These are phyloP conservation scores for Yasuhikotakia modesta DNA, from an alignment of 2,797 vertebrate genomes.

Conservation along the genomic window DNA sequence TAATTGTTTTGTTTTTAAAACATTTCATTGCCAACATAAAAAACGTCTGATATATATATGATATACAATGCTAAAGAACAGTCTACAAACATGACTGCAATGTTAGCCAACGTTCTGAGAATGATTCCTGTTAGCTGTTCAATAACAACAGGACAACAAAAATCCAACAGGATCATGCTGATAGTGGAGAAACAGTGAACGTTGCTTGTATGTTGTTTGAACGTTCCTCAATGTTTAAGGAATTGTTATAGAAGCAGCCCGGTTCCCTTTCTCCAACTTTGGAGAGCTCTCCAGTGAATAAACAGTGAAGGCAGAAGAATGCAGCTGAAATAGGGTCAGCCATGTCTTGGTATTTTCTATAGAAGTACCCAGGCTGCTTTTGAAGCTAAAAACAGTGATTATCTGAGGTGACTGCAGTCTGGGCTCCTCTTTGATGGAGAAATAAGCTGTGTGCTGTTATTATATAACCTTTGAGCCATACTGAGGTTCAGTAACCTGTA, in stretches of 20 bases:
- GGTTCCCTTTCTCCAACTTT: neutral
- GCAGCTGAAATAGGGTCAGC: constrained; percentile 28
- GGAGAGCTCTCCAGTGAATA: constrained; percentile 27
- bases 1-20: too few relatives aligned
- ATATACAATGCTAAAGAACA: too few relatives aligned
- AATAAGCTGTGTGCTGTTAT: constrained; percentile 37
- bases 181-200: neutral
- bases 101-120: too few relatives aligned
- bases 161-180: neutral
- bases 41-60: too few relatives aligned
- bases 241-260: too few relatives aligned
- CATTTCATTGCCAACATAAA: too few relatives aligned
- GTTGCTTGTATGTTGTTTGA: constrained; percentile 5
- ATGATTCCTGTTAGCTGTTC: neutral
- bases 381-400: constrained; percentile 40
- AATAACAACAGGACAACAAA: neutral
- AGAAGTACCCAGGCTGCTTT: constrained; percentile 26
- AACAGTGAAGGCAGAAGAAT: constrained; percentile 1
- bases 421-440: constrained; percentile 22
- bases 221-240: neutral
- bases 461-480: constrained; percentile 10
- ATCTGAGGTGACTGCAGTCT: constrained; percentile 24
- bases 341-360: constrained; percentile 35
- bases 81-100: too few relatives aligned
- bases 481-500: neutral